Evolutionary conservation across 2,113 vertebrate genomes (phyloP).

Genomic region (Climacteris rufus): DNA sequence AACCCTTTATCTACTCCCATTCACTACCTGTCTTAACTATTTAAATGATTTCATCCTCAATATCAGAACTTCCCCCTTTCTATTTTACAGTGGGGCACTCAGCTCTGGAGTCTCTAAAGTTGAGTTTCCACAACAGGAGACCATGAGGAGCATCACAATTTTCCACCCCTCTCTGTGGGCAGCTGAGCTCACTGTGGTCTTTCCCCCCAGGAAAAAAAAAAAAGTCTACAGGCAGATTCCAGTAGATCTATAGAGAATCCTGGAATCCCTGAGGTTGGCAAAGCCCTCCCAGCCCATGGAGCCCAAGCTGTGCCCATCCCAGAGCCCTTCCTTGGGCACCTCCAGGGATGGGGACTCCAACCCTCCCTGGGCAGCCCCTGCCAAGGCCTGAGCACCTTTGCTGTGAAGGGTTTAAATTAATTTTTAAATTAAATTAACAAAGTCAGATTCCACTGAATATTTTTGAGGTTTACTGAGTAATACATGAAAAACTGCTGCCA

Average conservation of each 20-base stretch:
- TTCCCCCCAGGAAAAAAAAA: neutral
- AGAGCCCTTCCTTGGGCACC: neutral
- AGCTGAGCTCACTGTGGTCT: neutral
- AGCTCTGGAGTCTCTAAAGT: neutral
- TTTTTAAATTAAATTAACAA: neutral
- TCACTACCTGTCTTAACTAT: neutral
- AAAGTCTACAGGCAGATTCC: neutral
- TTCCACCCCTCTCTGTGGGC: neutral
- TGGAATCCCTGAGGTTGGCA: neutral
- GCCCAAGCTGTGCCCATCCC: neutral
- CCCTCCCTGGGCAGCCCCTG: neutral
- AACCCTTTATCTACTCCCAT: neutral
- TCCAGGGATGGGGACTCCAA: neutral
- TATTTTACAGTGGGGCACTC: neutral
- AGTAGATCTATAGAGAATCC: neutral
- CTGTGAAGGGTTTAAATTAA: neutral
- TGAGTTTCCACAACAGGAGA: neutral
- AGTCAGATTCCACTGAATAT: neutral
- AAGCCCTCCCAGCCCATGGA: rapidly evolving
- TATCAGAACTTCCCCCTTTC: neutral
- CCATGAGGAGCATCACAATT: neutral
- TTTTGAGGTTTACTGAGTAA: neutral
- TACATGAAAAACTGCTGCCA: neutral
- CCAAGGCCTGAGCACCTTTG: neutral
- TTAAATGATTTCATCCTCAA: neutral